Base-by-base conservation (phyloP, 2,797 vertebrate species). In the Cacajao melanocephalus region DNA sequence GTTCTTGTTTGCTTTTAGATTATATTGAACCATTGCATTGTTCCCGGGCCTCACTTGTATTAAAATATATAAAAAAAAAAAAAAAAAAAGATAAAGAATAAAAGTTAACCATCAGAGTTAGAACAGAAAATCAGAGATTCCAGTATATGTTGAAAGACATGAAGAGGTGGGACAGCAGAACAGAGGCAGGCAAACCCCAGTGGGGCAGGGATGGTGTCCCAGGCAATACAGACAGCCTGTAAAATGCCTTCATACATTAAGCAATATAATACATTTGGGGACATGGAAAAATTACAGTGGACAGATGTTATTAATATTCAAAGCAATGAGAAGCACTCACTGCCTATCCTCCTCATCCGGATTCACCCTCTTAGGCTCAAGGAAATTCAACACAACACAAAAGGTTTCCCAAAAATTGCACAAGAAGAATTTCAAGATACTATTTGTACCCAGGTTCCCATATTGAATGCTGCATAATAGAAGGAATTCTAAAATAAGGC, bases 191-290 rank as follows among this genome's bases (percentile, higher is more conserved):
- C 9, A 30, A n/a, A 22, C 6, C 4, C 4, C 26, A 28, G 13
- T 0, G 36, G 33, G 17, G 6, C 14, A 11, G 30, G 64, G 17
- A 78, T 3, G 7, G 20, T 55, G 22, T 75, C 22, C 15, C 28
- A 17, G 39, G 48, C 24, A 20, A 15, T 0, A 5, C 2, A 0
- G 22, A 24, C 9, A 20, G 52, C 2, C 3, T 20, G 7, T 1
- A 1, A 28, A n/a, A 36, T 10, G 20, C n/a, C n/a, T 46, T 19
- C 2, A 1, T 5, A 19, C 14, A 46, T 5, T 4, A 94, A 28
- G 17, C 39, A 13, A 22, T 0, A 2, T 1, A 12, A 20, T 13
- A n/a, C 4, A 0, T 48, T 50, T 24, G 1, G 30, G 2, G 19
- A 39, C 14, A 14, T 39, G 4, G 44, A n/a, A 41, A 33, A 67